A percentile compares a stretch with the other conserved stretches of the same genome.
Conservation (phyloP, 2,888 invertebrate species). For the Drosophila testacea region DNA sequence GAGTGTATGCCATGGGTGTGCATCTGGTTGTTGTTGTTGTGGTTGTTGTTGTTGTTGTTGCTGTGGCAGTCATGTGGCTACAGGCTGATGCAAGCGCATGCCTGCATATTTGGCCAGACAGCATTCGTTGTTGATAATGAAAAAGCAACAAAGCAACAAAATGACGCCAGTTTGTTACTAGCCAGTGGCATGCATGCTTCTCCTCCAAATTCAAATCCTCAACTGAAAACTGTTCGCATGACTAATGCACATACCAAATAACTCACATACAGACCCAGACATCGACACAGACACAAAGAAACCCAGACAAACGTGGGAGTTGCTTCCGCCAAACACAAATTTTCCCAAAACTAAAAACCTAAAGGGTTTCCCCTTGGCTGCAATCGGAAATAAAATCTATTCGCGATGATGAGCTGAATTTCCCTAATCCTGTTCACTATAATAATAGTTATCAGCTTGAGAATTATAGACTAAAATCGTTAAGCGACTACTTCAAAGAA, state of each 20-base stretch:
- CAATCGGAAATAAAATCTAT: not conserved
- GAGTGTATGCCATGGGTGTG: constrained; percentile 34
- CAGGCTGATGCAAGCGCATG: constrained; percentile 59
- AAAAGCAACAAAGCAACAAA: constrained; percentile 43
- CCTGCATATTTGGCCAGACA: constrained; percentile 67
- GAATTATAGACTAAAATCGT: too few relatives aligned
- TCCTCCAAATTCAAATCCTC: not conserved
- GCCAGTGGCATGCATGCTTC: constrained; percentile 22
- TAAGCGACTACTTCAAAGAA: too few relatives aligned
- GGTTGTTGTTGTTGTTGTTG: constrained; percentile 16
- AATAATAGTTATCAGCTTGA: not conserved
- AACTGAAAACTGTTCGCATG: constrained; percentile 39
- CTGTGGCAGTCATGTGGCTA: constrained; percentile 49
- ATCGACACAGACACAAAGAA: not conserved
- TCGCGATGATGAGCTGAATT: not conserved
- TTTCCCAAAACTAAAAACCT: constrained; percentile 5
- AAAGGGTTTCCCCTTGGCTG: constrained; percentile 3
- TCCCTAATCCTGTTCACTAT: not conserved
- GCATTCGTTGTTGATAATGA: constrained; percentile 68
- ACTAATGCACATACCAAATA: constrained; percentile 63
- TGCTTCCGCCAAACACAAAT: constrained; percentile 39
- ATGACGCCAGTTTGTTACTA: constrained; percentile 7
- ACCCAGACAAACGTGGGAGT: not conserved
- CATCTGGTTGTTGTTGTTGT: constrained; percentile 14
- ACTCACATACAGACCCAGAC: constrained; percentile 11